Evolutionary conservation across 2,113 vertebrate species (phyloP).

Genomic region (Abramis brama): DNA sequence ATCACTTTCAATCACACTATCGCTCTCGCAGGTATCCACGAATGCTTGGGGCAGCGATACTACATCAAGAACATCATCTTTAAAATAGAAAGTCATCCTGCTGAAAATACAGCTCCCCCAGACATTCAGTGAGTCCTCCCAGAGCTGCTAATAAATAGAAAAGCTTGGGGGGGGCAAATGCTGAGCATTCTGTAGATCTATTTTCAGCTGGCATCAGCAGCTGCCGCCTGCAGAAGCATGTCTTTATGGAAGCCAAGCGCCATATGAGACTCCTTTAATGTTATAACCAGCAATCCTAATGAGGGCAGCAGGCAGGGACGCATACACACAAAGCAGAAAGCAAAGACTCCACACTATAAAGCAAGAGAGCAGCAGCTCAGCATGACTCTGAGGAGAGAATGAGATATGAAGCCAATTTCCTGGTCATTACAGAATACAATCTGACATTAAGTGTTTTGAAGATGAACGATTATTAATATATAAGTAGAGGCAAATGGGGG

Average conservation of each 20-base stretch:
- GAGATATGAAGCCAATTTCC: conserved; percentile 81
- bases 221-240: conserved; percentile 84
- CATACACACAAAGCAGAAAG: conserved; percentile 9
- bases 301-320: conserved; percentile 26
- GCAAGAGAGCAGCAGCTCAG: conserved; percentile 52
- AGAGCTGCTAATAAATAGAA: conserved; percentile 46
- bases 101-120: conserved; percentile 27
- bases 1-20: conserved; percentile 23
- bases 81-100: conserved; percentile 82
- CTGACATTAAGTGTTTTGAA: conserved; percentile 87
- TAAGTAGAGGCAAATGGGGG: neutral
- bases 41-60: conserved; percentile 21
- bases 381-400: conserved; percentile 1
- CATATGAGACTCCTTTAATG: conserved; percentile 84
- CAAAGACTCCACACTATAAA: conserved; percentile 79
- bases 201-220: conserved; percentile 94
- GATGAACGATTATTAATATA: conserved; percentile 84
- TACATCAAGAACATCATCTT: conserved; percentile 71
- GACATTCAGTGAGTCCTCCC: conserved; percentile 72
- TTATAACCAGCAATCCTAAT: conserved; percentile 73
- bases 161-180: conserved; percentile 75
- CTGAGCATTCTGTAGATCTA: conserved; percentile 85
- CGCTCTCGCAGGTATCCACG: conserved; percentile 4
- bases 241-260: conserved; percentile 81
- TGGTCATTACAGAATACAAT: conserved; percentile 86